phyloP scores from a whole-genome alignment of 1,140 invertebrate species.

The Megalonaias nervosa region DNA sequence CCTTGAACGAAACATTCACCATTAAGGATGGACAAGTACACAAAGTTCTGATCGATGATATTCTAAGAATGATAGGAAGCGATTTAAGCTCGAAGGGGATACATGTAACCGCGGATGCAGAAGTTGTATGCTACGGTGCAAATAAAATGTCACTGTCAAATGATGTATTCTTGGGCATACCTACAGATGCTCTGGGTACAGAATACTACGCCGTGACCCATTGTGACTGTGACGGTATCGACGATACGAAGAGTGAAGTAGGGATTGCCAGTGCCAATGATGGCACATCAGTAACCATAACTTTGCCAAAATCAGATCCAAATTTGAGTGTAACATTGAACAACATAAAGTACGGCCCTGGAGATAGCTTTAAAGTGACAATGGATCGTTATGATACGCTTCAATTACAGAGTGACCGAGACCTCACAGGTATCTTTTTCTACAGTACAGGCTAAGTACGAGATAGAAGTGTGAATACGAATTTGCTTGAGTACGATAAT shows the following conservation, averaged over 20 bases:
- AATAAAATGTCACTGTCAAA: slow-evolving; percentile 40
- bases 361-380: slow-evolving; percentile 29
- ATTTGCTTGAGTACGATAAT: too few species aligned
- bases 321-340: slow-evolving; percentile 20
- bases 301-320: slow-evolving; percentile 12
- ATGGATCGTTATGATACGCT: slow-evolving; percentile 34
- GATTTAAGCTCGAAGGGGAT: slow-evolving; percentile 28
- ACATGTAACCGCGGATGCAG: slow-evolving; percentile 27
- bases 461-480: too few species aligned
- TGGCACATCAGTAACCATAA: slow-evolving; percentile 20
- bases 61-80: slow-evolving; percentile 29
- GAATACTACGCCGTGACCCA: slow-evolving; percentile 32
- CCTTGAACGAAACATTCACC: slow-evolving; percentile 30
- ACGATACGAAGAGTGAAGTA: slow-evolving; percentile 9
- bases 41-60: slow-evolving; percentile 13
- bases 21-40: slow-evolving; percentile 29
- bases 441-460: too few species aligned
- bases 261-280: slow-evolving; percentile 20
- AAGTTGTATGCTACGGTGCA: slow-evolving; percentile 41
- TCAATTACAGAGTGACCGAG: slow-evolving; percentile 34
- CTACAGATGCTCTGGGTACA: slow-evolving; percentile 31
- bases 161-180: slow-evolving; percentile 36
- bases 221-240: background rate
- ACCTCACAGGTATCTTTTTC: slow-evolving; percentile 14
- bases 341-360: slow-evolving; percentile 29